Conservation (phyloP, 2,888 invertebrate genomes). For the Caenorhabditis uteleia region DNA sequence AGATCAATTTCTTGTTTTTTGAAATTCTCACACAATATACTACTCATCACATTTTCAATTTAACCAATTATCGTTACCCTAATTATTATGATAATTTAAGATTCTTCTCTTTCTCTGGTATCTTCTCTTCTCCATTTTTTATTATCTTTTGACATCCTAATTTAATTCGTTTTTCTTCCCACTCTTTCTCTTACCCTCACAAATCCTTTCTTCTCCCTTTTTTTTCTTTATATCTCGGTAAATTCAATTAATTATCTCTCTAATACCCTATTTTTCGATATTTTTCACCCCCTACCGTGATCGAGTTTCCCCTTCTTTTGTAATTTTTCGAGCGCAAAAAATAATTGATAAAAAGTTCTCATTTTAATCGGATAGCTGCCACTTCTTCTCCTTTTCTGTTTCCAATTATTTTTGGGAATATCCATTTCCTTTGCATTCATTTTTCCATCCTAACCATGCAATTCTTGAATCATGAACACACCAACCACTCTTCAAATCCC, state of each 20-base stretch:
- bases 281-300: too few species aligned
- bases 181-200: slow-evolving; percentile 9
- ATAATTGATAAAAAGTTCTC: slow-evolving; percentile 27
- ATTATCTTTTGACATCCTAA: background rate
- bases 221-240: too few species aligned
- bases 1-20: too few species aligned
- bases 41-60: too few species aligned
- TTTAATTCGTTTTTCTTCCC: background rate
- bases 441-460: background rate
- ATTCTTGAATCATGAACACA: slow-evolving; percentile 29
- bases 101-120: slow-evolving; percentile 11
- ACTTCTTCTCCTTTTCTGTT: slow-evolving; percentile 29
- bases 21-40: too few species aligned
- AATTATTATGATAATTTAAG: too few species aligned
- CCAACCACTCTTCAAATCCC: background rate
- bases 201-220: too few species aligned
- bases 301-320: too few species aligned
- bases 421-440: slow-evolving; percentile 5
- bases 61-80: too few species aligned
- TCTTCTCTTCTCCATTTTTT: slow-evolving; percentile 8
- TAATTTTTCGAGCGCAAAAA: slow-evolving; percentile 35
- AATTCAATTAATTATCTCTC: too few species aligned
- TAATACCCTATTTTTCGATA: too few species aligned
- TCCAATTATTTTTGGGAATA: background rate
- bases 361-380: slow-evolving; percentile 41